Percentiles rank a stretch among this genome's conserved stretches.
Evolutionary conservation across 1,140 invertebrate genomes (phyloP).

Genomic region (Zaprionus vittiger): DNA sequence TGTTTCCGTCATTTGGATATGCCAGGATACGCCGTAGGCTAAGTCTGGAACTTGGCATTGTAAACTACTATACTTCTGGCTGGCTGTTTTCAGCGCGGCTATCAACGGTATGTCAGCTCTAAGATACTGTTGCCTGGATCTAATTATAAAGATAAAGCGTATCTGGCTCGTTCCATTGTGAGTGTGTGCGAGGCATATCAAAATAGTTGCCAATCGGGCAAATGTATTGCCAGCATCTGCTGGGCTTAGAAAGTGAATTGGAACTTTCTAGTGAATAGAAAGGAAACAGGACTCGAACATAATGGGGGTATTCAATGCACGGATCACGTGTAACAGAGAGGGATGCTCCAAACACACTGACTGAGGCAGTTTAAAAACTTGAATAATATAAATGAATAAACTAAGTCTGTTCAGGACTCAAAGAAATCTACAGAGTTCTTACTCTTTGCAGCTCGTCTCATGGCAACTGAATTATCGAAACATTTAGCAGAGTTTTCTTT

Average conservation of each 20-base stretch:
- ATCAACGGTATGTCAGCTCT: slow-evolving; percentile 23
- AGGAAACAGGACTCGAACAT: slow-evolving; percentile 1
- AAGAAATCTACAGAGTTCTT: background rate
- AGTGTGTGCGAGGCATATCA: slow-evolving; percentile 60
- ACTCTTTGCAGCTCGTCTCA: slow-evolving; percentile 6
- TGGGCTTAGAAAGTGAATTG: slow-evolving; percentile 18
- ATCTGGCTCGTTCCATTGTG: background rate
- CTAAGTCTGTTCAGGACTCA: background rate
- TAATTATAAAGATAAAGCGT: slow-evolving; percentile 74
- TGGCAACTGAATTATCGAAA: background rate
- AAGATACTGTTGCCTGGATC: slow-evolving; percentile 55
- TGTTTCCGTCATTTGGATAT: slow-evolving; percentile 44
- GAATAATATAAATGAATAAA: background rate
- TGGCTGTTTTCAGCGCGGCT: slow-evolving; percentile 20
- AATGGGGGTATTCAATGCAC: slow-evolving; percentile 5
- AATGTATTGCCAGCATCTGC: slow-evolving; percentile 28
- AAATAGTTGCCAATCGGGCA: slow-evolving; percentile 38
- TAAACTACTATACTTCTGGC: slow-evolving; percentile 55
- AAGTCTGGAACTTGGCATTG: slow-evolving; percentile 45
- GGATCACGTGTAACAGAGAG: slow-evolving; percentile 5
- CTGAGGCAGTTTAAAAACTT: background rate
- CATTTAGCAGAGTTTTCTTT: slow-evolving; percentile 11
- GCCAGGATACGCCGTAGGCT: slow-evolving; percentile 27
- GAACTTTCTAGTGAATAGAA: slow-evolving; percentile 9
- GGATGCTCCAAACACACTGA: background rate